Evolutionary conservation across 2,113 vertebrate species (phyloP).

Genomic region (Paratilapia polleni): DNA sequence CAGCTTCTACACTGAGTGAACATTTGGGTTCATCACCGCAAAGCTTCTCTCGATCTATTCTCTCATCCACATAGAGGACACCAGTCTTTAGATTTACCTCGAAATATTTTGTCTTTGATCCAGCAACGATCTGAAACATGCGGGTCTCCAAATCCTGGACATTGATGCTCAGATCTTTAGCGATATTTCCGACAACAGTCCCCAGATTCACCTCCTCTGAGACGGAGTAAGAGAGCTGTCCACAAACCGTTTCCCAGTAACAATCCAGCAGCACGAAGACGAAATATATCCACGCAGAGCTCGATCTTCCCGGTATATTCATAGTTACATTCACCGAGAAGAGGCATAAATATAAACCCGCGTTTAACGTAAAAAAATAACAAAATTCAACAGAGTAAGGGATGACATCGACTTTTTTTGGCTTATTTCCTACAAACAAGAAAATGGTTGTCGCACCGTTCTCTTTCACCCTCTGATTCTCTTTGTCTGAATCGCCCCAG

Average conservation of each 20-base stretch:
- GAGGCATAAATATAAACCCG: neutral
- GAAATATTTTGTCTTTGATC: conserved; percentile 68
- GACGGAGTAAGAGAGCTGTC: conserved; percentile 73
- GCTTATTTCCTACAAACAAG: no score
- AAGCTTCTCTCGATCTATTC: conserved; percentile 64
- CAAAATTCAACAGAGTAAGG: neutral
- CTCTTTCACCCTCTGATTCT: neutral
- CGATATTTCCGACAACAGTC: conserved; percentile 74
- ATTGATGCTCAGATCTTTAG: conserved; percentile 69
- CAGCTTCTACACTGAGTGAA: conserved; percentile 51
- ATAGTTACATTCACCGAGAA: neutral
- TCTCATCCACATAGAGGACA: conserved; percentile 60
- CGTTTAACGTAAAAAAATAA: accelerated
- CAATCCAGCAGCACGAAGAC: conserved; percentile 3
- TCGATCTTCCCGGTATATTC: neutral
- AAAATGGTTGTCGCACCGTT: neutral
- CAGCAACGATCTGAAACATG: conserved; percentile 62
- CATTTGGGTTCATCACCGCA: conserved; percentile 34
- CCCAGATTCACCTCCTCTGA: conserved; percentile 72
- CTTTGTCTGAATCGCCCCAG: neutral
- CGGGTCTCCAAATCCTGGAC: conserved; percentile 61
- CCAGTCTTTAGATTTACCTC: conserved; percentile 72
- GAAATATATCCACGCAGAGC: conserved; percentile 24
- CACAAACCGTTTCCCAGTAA: neutral
- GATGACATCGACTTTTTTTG: neutral